Evolutionary conservation across 2,888 invertebrate genomes (phyloP).

Genomic region (Branchellion lobata): DNA sequence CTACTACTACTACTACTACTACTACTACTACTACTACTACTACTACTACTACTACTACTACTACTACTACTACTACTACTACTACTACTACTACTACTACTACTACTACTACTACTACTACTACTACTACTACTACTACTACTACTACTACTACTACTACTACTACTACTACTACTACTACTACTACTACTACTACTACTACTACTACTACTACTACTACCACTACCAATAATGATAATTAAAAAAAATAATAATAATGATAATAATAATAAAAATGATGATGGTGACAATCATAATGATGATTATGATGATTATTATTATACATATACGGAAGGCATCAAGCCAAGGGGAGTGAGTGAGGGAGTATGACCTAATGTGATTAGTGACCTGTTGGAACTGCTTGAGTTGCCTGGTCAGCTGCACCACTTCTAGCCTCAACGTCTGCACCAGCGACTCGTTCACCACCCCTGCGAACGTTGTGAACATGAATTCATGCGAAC

Average conservation of each 20-base stretch:
- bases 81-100: constrained; percentile 9
- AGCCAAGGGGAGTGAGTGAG: neutral
- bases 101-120: constrained; percentile 9
- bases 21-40: constrained; percentile 9
- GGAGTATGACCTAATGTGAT: too few species aligned
- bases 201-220: constrained; percentile 9
- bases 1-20: constrained; percentile 9
- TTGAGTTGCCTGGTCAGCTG: neutral
- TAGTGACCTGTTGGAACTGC: neutral
- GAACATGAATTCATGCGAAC: neutral
- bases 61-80: constrained; percentile 6
- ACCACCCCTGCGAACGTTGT: neutral
- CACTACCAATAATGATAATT: neutral
- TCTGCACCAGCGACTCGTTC: neutral
- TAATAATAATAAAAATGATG: too few species aligned
- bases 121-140: constrained; percentile 9
- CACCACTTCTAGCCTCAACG: constrained; percentile 1
- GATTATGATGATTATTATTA: neutral
- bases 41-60: constrained; percentile 9
- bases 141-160: constrained; percentile 9
- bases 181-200: constrained; percentile 9
- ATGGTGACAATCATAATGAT: neutral
- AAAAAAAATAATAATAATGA: too few species aligned
- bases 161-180: constrained; percentile 9
- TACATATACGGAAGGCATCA: neutral